Evolutionary conservation across 2,888 invertebrate genomes (phyloP).

Genomic region (Conops quadrifasciatus): DNA sequence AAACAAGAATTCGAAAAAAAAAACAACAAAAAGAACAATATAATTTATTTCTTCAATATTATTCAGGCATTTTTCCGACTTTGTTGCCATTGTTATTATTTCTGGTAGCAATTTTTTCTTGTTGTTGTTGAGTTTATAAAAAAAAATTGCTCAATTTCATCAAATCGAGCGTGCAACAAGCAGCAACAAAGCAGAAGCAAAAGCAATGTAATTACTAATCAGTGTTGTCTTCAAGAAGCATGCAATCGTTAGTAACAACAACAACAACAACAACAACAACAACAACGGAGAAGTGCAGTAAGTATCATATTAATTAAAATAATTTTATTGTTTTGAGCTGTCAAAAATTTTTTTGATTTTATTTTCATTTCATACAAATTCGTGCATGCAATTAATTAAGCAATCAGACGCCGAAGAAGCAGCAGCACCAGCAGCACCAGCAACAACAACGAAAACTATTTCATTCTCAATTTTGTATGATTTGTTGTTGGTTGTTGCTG

Average conservation of each 20-base stretch:
- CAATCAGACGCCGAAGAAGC: not conserved
- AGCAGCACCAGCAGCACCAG: not conserved
- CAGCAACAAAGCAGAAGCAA: not conserved
- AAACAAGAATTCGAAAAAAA: not conserved
- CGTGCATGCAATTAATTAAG: conserved; percentile 6
- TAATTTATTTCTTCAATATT: conserved; percentile 5
- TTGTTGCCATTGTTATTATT: not conserved
- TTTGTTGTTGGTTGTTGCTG: not conserved
- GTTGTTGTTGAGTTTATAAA: not conserved
- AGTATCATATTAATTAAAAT: too few species aligned
- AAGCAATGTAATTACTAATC: not conserved
- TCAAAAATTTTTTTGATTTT: too few species aligned
- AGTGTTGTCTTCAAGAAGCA: not conserved
- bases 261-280: not conserved
- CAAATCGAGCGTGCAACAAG: not conserved
- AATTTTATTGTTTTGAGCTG: too few species aligned
- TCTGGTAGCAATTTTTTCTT: not conserved
- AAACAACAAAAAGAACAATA: not conserved
- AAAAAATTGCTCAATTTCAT: not conserved
- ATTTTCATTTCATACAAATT: not conserved
- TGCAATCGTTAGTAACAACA: not conserved
- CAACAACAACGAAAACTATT: not conserved
- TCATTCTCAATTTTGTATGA: not conserved
- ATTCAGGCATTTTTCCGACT: not conserved
- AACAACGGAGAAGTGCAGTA: too few species aligned